Base-by-base conservation (phyloP, 2,113 vertebrate species). In the Arvicanthis niloticus region DNA sequence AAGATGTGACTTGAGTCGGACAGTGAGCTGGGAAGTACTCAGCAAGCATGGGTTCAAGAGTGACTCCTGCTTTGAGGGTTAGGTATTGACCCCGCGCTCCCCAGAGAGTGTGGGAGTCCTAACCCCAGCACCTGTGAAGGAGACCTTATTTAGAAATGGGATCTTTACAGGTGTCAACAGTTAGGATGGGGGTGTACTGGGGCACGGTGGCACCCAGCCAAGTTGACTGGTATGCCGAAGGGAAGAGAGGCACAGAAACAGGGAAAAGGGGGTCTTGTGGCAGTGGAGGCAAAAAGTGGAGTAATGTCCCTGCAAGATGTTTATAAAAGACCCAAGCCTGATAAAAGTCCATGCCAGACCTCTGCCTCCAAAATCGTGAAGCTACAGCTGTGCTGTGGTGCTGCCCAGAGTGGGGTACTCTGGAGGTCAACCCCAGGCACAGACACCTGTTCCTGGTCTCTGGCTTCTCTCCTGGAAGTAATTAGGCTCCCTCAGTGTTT, bases 331-430 rank as follows among this genome's bases (percentile, higher is more conserved):
- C 0, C 48, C 37, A 1, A 0, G 26, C 37, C 17, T n/a, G 22
- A 48, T 1, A 8, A 0, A 17, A 7, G 29, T 26, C 9, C 34
- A 12, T n/a, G n/a, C n/a, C n/a, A n/a, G n/a, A n/a, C 51, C 15
- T 22, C 26, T 0, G 1, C 21, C 9, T 48, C 42, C 86, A 6
- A 45, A 40, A 7, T 8, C 0, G 4, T 0, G 6, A 1, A 13
- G 24, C 7, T 3, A 0, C 2, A 0, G 2, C 24, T 5, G 60
- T 53, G 17, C 22, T 88, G 65, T 26, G 62, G 48, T 3, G 40
- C 60, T 51, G 29, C 87, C 7, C 3, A 5, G 48, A n/a, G 65
- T 40, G 7, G 7, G 51, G n/a, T 3, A 42, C 67, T 7, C 16
- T 10, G 15, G 40, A 58, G 51, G 45, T 88, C 68, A 73, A 21